phyloP scores from a whole-genome alignment of 2,113 vertebrate species.

The Malurus melanocephalus region DNA sequence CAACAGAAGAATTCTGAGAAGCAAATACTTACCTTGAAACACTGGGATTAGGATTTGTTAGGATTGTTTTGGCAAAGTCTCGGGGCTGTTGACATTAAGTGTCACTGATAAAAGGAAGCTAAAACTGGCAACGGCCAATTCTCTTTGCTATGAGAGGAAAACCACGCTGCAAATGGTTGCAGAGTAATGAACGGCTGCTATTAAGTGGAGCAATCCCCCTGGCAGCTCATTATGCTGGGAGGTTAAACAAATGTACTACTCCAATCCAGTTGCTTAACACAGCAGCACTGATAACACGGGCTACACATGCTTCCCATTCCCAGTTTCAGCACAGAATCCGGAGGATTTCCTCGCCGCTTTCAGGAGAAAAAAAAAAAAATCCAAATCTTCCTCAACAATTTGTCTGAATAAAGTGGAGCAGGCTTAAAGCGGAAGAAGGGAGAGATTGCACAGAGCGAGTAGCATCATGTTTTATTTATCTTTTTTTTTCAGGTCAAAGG shows the following conservation, averaged over 20 bases:
- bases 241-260: slow-evolving; percentile 69
- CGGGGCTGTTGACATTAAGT: slow-evolving; percentile 58
- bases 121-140: slow-evolving; percentile 41
- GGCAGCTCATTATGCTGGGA: slow-evolving; percentile 67
- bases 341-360: not conserved
- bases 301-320: slow-evolving; percentile 11
- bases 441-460: not conserved
- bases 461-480: slow-evolving; percentile 61
- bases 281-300: not conserved
- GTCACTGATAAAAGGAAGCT: slow-evolving; percentile 52
- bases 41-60: slow-evolving; percentile 61
- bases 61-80: slow-evolving; percentile 62
- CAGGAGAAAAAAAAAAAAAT: not conserved
- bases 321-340: not conserved
- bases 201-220: slow-evolving; percentile 68
- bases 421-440: not conserved
- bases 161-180: slow-evolving; percentile 58
- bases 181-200: slow-evolving; percentile 62
- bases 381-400: slow-evolving; percentile 26
- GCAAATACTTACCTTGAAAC: slow-evolving; percentile 66
- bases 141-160: slow-evolving; percentile 59
- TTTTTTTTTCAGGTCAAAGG: slow-evolving; percentile 53
- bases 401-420: not conserved
- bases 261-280: slow-evolving; percentile 60
- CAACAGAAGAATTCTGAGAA: slow-evolving; percentile 63